Evolutionary conservation across 2,797 vertebrate species (phyloP).

Genomic region (Lutjanus argentimaculatus): DNA sequence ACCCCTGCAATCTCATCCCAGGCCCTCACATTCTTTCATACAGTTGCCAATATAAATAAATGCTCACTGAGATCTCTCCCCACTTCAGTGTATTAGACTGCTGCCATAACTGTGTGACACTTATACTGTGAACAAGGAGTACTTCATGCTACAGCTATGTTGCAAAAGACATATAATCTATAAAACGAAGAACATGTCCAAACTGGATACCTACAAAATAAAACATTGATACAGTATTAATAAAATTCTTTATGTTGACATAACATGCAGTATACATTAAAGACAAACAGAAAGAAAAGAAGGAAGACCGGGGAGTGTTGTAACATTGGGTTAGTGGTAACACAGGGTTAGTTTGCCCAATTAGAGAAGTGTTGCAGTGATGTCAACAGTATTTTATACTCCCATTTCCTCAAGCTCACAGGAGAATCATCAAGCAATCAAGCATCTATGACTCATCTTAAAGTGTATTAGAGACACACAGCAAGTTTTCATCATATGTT

Average conservation of each 20-base stretch:
- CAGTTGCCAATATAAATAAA: conserved; percentile 41
- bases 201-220: conserved; percentile 2
- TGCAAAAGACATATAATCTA: conserved; percentile 1
- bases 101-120: conserved; percentile 9
- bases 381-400: too few species aligned
- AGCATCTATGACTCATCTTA: too few species aligned
- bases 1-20: conserved; percentile 40
- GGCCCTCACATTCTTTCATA: conserved; percentile 21
- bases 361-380: too few species aligned
- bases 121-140: not conserved
- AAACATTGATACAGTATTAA: not conserved
- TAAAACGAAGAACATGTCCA: not conserved
- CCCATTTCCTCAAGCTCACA: too few species aligned
- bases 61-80: not conserved
- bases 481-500: too few species aligned
- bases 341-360: too few species aligned
- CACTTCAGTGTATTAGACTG: not conserved
- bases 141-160: not conserved
- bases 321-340: too few species aligned
- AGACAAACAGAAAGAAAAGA: not conserved
- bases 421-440: too few species aligned
- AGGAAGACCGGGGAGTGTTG: too few species aligned
- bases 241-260: not conserved
- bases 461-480: too few species aligned
- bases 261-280: not conserved